Evolutionary conservation across 2,888 invertebrate genomes (phyloP).

Genomic region (Acleris sparsana): DNA sequence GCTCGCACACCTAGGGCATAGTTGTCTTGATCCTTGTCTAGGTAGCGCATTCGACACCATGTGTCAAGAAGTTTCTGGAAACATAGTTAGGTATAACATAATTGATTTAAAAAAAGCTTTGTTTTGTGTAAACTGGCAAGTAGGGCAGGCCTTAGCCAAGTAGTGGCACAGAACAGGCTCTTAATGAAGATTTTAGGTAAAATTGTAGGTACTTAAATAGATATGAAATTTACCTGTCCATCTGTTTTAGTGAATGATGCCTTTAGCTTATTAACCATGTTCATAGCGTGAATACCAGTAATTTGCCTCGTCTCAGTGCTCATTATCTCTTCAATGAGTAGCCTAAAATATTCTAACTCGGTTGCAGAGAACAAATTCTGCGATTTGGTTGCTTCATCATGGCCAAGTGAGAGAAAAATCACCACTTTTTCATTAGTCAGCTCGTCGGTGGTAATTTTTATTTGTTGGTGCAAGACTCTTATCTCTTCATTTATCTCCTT

Average conservation of each 20-base stretch:
- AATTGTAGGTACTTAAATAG: no score
- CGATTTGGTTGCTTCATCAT: slow-evolving; percentile 68
- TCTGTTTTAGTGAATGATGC: slow-evolving; percentile 64
- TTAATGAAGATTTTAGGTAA: no score
- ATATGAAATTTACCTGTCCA: slow-evolving; percentile 61
- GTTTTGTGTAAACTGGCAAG: no score
- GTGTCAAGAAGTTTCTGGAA: slow-evolving; percentile 71
- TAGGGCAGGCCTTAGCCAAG: no score
- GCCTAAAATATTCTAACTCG: slow-evolving; percentile 71
- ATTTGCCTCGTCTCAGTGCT: slow-evolving; percentile 67
- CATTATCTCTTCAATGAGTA: slow-evolving; percentile 71
- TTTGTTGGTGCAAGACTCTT: slow-evolving; percentile 62
- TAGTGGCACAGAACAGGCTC: no score
- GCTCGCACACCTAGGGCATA: slow-evolving; percentile 71
- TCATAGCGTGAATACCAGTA: slow-evolving; percentile 66
- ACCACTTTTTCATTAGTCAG: slow-evolving; percentile 64
- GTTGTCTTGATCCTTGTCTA: slow-evolving; percentile 64
- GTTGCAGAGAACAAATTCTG: slow-evolving; percentile 66
- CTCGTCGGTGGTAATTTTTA: slow-evolving; percentile 69
- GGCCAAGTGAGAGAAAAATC: slow-evolving; percentile 65
- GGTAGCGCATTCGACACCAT: slow-evolving; percentile 72
- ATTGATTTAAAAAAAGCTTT: background rate
- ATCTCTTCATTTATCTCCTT: slow-evolving; percentile 67
- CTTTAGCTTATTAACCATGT: slow-evolving; percentile 67
- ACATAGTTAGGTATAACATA: background rate